Conservation (phyloP, 2,113 vertebrate genomes). For the Myrmecobius fasciatus region DNA sequence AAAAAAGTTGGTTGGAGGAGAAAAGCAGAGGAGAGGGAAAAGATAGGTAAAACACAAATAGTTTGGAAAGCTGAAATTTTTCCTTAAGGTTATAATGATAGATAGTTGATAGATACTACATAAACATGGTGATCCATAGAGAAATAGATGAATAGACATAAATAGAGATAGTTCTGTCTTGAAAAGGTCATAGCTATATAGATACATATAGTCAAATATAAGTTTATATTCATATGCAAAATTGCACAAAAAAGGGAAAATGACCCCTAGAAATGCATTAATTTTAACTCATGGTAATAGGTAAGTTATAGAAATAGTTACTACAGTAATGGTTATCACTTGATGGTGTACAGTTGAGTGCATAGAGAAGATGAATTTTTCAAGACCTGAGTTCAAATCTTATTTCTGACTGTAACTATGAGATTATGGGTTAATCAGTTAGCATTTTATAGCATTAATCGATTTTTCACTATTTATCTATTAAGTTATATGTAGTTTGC, state of each 20-base stretch:
- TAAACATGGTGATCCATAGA: neutral
- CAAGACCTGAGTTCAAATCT: neutral
- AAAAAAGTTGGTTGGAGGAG: neutral
- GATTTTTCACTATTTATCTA: neutral
- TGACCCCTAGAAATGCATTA: neutral
- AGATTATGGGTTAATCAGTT: neutral
- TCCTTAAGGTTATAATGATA: neutral
- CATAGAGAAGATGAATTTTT: neutral
- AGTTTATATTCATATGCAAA: neutral
- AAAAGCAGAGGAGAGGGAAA: neutral
- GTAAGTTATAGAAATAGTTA: neutral
- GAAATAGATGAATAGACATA: no score
- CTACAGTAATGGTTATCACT: neutral
- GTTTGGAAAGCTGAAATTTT: neutral
- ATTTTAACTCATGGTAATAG: neutral
- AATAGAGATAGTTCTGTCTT: neutral
- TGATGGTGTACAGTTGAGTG: neutral
- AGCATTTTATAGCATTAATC: neutral
- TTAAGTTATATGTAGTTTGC: neutral
- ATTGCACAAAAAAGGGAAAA: neutral
- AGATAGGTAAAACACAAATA: neutral
- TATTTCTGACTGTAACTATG: neutral
- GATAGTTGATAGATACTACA: neutral
- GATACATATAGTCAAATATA: neutral
- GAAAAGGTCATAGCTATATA: neutral